phyloP scores from a whole-genome alignment of 2,113 vertebrate species.

The Nothoprocta perdicaria region DNA sequence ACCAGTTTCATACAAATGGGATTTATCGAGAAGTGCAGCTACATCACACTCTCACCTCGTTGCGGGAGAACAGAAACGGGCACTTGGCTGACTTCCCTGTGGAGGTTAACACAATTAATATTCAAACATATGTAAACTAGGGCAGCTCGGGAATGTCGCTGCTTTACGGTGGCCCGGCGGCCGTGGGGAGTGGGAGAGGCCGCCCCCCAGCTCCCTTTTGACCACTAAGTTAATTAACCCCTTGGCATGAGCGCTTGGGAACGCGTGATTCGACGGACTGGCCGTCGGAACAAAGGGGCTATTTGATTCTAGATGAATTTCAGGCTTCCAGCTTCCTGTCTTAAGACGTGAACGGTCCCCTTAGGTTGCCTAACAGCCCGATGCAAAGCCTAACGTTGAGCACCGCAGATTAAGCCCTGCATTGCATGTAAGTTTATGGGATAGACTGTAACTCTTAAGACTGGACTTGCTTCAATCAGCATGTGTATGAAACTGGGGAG shows the following conservation, averaged over 20 bases:
- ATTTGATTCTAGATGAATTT: constrained; percentile 72
- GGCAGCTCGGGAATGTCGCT: constrained; percentile 56
- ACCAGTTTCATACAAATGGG: background rate
- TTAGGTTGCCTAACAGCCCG: constrained; percentile 34
- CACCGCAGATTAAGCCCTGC: background rate
- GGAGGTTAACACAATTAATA: constrained; percentile 58
- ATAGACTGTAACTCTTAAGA: background rate
- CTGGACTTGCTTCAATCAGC: background rate
- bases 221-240: constrained; percentile 71
- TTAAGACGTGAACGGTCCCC: constrained; percentile 28
- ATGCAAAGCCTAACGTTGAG: constrained; percentile 15
- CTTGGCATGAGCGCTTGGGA: constrained; percentile 49
- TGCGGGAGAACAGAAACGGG: background rate
- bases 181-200: background rate
- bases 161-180: constrained; percentile 29
- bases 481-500: constrained; percentile 1
- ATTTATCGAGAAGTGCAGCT: background rate
- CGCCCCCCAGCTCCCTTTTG: constrained; percentile 35
- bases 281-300: constrained; percentile 52
- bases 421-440: background rate
- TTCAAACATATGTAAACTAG: constrained; percentile 51
- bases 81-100: constrained; percentile 23
- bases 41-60: background rate
- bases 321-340: constrained; percentile 34
- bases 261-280: constrained; percentile 34